phyloP scores from a whole-genome alignment of 2,888 invertebrate genomes.

The Pseudococcus longispinus region DNA sequence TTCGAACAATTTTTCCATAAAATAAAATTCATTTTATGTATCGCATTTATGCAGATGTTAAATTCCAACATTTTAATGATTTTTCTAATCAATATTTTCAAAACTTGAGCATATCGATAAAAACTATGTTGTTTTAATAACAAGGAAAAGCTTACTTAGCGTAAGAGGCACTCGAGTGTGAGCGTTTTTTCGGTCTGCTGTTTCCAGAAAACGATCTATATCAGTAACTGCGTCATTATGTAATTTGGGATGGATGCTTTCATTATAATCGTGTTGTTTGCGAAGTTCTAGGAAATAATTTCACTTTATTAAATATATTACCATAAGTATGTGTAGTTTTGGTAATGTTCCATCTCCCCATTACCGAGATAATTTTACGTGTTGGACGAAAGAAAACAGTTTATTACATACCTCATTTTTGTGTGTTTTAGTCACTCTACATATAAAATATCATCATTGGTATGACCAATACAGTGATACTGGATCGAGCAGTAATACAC shows the following conservation, averaged over 20 bases:
- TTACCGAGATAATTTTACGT: neutral
- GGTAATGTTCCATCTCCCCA: neutral
- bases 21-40: neutral
- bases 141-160: neutral
- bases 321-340: neutral
- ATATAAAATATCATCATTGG: neutral
- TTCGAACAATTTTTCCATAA: neutral
- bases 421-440: neutral
- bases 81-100: neutral
- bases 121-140: neutral
- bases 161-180: neutral
- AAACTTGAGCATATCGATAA: neutral
- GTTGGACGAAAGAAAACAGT: neutral
- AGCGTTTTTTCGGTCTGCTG: conserved; percentile 8
- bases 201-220: neutral
- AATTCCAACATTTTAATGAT: neutral
- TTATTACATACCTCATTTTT: neutral
- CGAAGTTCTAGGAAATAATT: neutral
- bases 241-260: neutral
- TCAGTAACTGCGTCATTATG: neutral
- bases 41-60: neutral
- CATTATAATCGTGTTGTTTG: neutral
- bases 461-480: conserved; percentile 35
- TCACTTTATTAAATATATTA: neutral
- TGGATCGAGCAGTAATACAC: conserved; percentile 50